These are phyloP conservation scores for Pachyuromys duprasi DNA, from an alignment of 2,797 vertebrate genomes.

Conservation along the genomic window DNA sequence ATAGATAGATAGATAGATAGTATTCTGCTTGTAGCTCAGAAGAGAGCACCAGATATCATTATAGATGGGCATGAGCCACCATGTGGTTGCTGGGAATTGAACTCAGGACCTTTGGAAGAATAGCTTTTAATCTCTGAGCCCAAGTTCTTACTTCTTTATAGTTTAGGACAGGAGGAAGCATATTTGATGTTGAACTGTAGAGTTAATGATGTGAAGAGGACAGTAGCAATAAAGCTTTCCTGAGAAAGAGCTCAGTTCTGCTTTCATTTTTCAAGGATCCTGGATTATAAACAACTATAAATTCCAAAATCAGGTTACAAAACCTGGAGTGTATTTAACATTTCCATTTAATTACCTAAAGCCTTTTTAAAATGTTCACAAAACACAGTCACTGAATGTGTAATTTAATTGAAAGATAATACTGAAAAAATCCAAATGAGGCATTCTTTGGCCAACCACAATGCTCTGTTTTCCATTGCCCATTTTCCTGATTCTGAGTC, in stretches of 20 bases:
- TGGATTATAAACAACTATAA: neutral
- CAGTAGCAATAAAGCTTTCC: neutral
- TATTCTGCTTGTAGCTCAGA: too few species aligned
- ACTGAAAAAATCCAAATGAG: conserved; percentile 4
- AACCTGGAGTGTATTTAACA: neutral
- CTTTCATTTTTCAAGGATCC: neutral
- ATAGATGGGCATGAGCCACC: too few species aligned
- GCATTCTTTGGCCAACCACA: neutral
- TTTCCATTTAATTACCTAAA: neutral
- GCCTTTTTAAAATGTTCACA: neutral
- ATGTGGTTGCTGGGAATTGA: too few species aligned
- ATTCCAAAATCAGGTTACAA: neutral
- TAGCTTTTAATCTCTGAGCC: too few species aligned
- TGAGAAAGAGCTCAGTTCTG: neutral
- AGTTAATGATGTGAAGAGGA: neutral
- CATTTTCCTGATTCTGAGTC: neutral
- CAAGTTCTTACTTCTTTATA: neutral
- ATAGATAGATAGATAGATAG: too few species aligned
- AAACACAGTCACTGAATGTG: neutral
- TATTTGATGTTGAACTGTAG: neutral
- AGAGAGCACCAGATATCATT: too few species aligned
- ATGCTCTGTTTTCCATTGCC: neutral
- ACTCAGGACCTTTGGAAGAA: too few species aligned
- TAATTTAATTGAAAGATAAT: neutral
- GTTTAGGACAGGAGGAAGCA: neutral